A percentile compares a stretch with the other conserved stretches of the same genome.
These are phyloP conservation scores for Caenorhabditis sinica DNA, from an alignment of 2,888 invertebrate genomes.

Conservation along the genomic window DNA sequence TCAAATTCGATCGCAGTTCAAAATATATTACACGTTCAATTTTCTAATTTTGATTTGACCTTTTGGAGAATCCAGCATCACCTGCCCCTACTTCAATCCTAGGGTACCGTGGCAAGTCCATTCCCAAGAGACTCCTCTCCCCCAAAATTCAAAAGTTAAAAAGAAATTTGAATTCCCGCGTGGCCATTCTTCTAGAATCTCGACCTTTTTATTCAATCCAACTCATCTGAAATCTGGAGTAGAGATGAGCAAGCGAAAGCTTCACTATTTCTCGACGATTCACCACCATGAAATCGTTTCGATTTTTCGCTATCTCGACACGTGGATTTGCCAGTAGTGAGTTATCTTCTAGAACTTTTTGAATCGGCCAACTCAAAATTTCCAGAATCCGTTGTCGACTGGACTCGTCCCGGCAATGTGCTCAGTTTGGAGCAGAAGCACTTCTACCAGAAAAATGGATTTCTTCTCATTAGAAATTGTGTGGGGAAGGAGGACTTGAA, in stretches of 20 bases:
- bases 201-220: too few relatives aligned
- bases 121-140: too few relatives aligned
- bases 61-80: too few relatives aligned
- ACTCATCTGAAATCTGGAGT: too few relatives aligned
- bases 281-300: slow-evolving; percentile 13
- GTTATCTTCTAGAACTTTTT: neutral
- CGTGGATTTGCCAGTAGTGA: slow-evolving; percentile 37
- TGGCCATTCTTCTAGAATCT: too few relatives aligned
- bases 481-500: slow-evolving; percentile 88
- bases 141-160: too few relatives aligned
- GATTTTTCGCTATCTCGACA: slow-evolving; percentile 21
- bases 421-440: slow-evolving; percentile 68
- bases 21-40: too few relatives aligned
- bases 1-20: too few relatives aligned
- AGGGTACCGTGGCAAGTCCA: too few relatives aligned
- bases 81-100: too few relatives aligned
- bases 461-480: slow-evolving; percentile 88
- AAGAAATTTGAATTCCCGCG: too few relatives aligned
- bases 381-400: slow-evolving; percentile 56
- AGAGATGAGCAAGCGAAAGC: neutral
- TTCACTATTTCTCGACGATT: neutral
- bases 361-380: neutral
- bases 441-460: slow-evolving; percentile 92
- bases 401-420: slow-evolving; percentile 43
- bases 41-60: too few relatives aligned